phyloP scores from a whole-genome alignment of 1,140 invertebrate species.

The Drosophila biarmipes region DNA sequence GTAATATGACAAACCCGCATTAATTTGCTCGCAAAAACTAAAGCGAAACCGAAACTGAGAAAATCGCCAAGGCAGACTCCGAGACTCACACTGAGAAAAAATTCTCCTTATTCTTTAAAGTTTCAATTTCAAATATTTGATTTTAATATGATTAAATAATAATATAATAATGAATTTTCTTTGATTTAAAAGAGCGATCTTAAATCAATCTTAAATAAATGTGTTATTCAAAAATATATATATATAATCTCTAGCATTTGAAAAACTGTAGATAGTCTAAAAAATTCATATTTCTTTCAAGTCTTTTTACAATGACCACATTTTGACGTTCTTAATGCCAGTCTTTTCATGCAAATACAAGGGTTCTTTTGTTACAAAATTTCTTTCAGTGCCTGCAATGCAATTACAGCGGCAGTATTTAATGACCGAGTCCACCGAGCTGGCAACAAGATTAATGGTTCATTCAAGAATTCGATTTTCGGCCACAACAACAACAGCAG shows the following conservation, averaged over 20 bases:
- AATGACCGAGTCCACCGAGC: slow-evolving; percentile 66
- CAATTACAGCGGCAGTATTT: slow-evolving; percentile 76
- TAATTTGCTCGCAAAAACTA: slow-evolving; percentile 59
- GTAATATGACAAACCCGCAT: slow-evolving; percentile 75
- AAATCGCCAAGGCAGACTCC: slow-evolving; percentile 9
- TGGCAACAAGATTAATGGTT: slow-evolving; percentile 81
- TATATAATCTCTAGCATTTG: too few species aligned
- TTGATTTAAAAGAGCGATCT: too few species aligned
- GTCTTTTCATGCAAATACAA: neutral
- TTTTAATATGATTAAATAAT: too few species aligned
- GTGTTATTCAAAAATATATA: too few species aligned
- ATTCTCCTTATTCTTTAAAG: too few species aligned
- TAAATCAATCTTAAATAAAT: too few species aligned
- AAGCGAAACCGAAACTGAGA: slow-evolving; percentile 34
- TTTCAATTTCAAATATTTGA: too few species aligned
- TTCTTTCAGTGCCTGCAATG: slow-evolving; percentile 34
- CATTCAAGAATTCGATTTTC: slow-evolving; percentile 82
- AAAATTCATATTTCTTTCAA: too few species aligned
- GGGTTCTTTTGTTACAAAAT: neutral
- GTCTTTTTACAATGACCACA: too few species aligned
- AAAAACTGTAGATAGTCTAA: too few species aligned
- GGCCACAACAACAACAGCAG: slow-evolving; percentile 56
- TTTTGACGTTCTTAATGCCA: too few species aligned
- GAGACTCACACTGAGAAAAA: slow-evolving; percentile 1
- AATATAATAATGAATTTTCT: too few species aligned